Base-by-base conservation (phyloP, 2,888 invertebrate genomes). In the Pterobdella sp. region DNA sequence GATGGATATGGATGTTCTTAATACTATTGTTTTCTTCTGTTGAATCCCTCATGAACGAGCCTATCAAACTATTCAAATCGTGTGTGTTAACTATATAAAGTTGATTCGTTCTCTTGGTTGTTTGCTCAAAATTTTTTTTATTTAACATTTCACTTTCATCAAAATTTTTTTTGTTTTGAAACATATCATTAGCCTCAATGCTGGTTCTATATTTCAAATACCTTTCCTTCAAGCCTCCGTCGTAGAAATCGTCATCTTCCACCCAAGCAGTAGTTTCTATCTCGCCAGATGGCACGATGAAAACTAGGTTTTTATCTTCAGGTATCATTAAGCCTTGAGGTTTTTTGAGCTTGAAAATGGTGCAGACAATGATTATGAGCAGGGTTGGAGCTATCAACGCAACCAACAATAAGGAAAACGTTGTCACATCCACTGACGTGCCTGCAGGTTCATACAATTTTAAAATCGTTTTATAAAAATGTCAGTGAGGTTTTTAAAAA, bases 241-340 rank as follows among this genome's bases (percentile, higher is more conserved):
- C n/a, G 3, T 56, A 22, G 18, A 26, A 22, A 56, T 56, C 60
- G n/a, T 56, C n/a, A n/a, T n/a, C n/a, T n/a, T n/a, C n/a, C n/a
- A n/a, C n/a, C 60, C 60, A 56, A n/a, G 60, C 7, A 3, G 4
- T 56, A 26, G 26, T 56, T 14, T 56, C 26, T 7, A 14, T 22
- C n/a, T 56, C 60, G 60, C 26, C 26, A 56, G 60, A 56, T 56
- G 60, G 60, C 60, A 56, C 4, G 60, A 56, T 56, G 60, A 56
- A 56, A 56, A 56, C 26, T 22, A 56, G n/a, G 26, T n/a, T 26
- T 56, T 3, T 56, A 26, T 56, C 60, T 4, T 56, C 60, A 7
- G 26, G 18, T n/a, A n/a, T n/a, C n/a, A n/a, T n/a, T n/a, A n/a
- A n/a, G n/a, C n/a, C n/a, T n/a, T n/a, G n/a, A 26, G 60, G 60